These are phyloP conservation scores for Harpagifer antarcticus DNA, from an alignment of 2,797 vertebrate species.

Conservation along the genomic window DNA sequence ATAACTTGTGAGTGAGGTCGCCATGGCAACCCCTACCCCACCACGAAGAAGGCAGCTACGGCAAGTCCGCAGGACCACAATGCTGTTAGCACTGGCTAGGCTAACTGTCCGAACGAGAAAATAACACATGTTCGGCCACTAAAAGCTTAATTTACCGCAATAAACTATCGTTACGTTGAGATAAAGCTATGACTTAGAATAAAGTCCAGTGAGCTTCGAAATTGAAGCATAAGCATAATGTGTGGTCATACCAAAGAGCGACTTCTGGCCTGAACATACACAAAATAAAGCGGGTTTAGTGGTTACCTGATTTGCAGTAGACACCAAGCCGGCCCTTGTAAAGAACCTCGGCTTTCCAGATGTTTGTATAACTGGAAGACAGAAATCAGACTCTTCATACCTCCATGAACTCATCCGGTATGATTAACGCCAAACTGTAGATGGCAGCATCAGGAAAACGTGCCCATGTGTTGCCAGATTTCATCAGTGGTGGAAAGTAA, in stretches of 20 bases:
- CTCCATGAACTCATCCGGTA: too few species aligned
- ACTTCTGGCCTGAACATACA: neutral
- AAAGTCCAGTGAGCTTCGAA: neutral
- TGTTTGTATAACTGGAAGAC: neutral
- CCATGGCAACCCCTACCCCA: conserved; percentile 49
- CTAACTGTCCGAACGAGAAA: neutral
- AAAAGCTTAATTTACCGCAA: fast-evolving
- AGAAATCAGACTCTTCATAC: too few species aligned
- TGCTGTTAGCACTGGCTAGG: neutral
- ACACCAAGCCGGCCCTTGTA: too few species aligned
- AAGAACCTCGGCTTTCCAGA: neutral
- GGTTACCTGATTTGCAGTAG: conserved; percentile 28
- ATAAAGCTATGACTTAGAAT: neutral
- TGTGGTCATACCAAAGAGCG: fast-evolving
- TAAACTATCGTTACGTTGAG: neutral
- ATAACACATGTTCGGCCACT: neutral
- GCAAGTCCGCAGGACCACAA: conserved; percentile 24
- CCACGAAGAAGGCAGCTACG: conserved; percentile 44
- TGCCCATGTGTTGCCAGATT: conserved; percentile 52
- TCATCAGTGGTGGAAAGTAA: neutral
- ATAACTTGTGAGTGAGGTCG: conserved; percentile 26
- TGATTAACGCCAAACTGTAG: neutral
- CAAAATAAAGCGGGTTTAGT: neutral
- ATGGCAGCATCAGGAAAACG: neutral
- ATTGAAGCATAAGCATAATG: neutral